phyloP scores from a whole-genome alignment of 2,888 invertebrate species.

The Sturmia bella region DNA sequence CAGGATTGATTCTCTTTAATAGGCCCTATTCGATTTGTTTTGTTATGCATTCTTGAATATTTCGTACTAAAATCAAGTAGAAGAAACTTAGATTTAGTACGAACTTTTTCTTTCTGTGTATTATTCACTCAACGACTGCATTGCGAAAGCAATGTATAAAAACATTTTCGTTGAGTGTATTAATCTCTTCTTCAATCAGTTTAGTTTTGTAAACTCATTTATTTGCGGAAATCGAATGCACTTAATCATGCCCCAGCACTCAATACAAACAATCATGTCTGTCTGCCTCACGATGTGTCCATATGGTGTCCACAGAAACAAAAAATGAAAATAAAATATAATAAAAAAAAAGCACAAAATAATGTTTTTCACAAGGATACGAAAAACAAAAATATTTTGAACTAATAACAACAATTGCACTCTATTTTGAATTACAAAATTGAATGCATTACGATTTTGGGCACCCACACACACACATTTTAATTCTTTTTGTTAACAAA shows the following conservation, averaged over 20 bases:
- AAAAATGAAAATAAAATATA: too few species aligned
- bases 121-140: too few species aligned
- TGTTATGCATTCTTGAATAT: too few species aligned
- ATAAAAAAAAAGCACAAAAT: neutral
- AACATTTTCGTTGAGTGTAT: constrained; percentile 17
- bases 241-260: constrained; percentile 62
- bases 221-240: constrained; percentile 68
- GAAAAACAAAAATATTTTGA: neutral
- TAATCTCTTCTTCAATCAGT: constrained; percentile 21
- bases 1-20: too few species aligned
- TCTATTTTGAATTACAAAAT: constrained; percentile 11
- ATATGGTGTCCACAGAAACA: too few species aligned
- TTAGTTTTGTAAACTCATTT: constrained; percentile 61
- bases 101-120: too few species aligned
- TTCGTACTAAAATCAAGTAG: too few species aligned
- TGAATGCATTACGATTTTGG: constrained; percentile 21
- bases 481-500: constrained; percentile 41
- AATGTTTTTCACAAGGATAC: constrained; percentile 13
- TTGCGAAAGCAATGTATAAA: too few species aligned
- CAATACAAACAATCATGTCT: constrained; percentile 23
- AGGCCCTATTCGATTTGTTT: too few species aligned
- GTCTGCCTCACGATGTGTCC: too few species aligned
- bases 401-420: constrained; percentile 26
- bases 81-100: too few species aligned
- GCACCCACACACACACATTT: constrained; percentile 25